These are phyloP conservation scores for Spinus olivaceus DNA, from an alignment of 2,797 vertebrate genomes.

Conservation along the genomic window DNA sequence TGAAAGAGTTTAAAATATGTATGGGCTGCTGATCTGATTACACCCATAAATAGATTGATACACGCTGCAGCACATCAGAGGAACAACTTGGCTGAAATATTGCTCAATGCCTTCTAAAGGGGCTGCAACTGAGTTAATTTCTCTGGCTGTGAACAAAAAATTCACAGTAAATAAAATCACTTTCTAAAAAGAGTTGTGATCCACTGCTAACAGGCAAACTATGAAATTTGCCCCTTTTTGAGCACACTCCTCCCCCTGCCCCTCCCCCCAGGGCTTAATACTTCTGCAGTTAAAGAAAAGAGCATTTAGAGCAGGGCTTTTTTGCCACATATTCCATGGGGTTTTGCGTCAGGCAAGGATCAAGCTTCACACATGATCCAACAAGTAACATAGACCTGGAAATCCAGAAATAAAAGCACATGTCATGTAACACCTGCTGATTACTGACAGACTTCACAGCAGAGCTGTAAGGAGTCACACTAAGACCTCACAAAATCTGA, in stretches of 20 bases:
- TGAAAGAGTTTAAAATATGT: background rate
- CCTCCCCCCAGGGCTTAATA: background rate
- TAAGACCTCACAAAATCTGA: background rate
- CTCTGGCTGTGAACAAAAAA: background rate
- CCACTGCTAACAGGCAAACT: background rate
- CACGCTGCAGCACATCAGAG: background rate
- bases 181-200: background rate
- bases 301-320: background rate
- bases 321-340: background rate
- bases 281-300: background rate
- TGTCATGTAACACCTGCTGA: background rate
- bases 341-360: background rate
- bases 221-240: background rate
- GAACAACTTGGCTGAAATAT: background rate
- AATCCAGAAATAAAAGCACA: background rate
- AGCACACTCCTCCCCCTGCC: rapidly evolving
- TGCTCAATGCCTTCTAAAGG: background rate
- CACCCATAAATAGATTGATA: background rate
- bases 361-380: background rate
- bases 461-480: background rate
- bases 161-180: background rate
- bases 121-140: background rate
- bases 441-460: background rate
- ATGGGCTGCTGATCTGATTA: background rate
- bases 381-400: background rate